These are phyloP conservation scores for Trachymyrmex septentrionalis DNA, from an alignment of 1,140 invertebrate genomes.

Conservation along the genomic window DNA sequence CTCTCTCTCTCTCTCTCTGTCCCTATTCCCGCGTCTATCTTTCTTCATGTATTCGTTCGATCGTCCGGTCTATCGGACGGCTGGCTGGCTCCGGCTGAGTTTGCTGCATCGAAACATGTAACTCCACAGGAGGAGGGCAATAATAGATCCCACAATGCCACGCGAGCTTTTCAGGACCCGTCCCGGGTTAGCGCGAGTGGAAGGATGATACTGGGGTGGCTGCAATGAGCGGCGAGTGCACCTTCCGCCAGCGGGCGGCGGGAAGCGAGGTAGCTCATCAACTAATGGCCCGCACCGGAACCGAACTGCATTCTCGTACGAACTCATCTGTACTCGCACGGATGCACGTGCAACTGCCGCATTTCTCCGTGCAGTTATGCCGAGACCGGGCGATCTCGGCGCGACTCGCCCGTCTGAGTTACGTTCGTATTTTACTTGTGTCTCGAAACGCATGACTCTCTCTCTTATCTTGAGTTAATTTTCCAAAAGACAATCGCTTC, in stretches of 20 bases:
- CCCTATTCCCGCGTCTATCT: slow-evolving; percentile 41
- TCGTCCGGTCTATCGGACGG: slow-evolving; percentile 55
- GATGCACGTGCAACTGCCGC: slow-evolving; percentile 68
- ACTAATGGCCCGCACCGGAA: slow-evolving; percentile 87
- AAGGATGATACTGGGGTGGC: slow-evolving; percentile 42
- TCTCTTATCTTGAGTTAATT: background rate
- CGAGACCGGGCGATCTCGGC: slow-evolving; percentile 48
- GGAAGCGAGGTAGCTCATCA: slow-evolving; percentile 84
- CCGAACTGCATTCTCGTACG: slow-evolving; percentile 80
- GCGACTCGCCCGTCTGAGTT: slow-evolving; percentile 49
- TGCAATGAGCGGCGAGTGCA: slow-evolving; percentile 41
- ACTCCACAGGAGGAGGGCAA: slow-evolving; percentile 83
- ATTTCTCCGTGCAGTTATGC: slow-evolving; percentile 62
- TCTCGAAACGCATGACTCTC: background rate
- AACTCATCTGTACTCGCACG: slow-evolving; percentile 67
- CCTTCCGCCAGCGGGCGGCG: slow-evolving; percentile 55
- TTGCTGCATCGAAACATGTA: slow-evolving; percentile 82
- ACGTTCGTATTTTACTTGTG: background rate
- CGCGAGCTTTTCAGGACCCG: slow-evolving; percentile 82
- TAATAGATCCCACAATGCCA: slow-evolving; percentile 85
- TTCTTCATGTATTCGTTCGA: slow-evolving; percentile 63
- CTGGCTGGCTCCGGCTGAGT: slow-evolving; percentile 65
- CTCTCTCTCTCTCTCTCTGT: slow-evolving; percentile 70
- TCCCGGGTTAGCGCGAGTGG: slow-evolving; percentile 68
- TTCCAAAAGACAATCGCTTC: background rate